phyloP scores from a whole-genome alignment of 2,797 vertebrate species.

The Hyperoplus immaculatus region DNA sequence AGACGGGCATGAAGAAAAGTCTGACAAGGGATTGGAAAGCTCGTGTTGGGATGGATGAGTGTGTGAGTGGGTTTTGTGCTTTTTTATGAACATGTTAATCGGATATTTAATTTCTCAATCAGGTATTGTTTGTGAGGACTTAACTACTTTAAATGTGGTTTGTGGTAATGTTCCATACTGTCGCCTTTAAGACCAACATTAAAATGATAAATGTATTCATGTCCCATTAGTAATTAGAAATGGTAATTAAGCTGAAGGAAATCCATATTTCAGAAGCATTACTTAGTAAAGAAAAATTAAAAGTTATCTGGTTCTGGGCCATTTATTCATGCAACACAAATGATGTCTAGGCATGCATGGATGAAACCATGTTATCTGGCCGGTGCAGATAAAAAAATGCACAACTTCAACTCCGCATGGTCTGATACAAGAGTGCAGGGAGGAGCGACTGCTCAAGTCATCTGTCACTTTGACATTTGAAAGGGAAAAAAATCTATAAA shows the following conservation, averaged over 20 bases:
- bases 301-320: neutral
- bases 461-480: constrained; percentile 24
- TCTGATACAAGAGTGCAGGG: constrained; percentile 1
- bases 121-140: constrained; percentile 1
- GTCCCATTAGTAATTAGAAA: neutral
- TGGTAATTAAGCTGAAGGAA: neutral
- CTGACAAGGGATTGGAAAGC: constrained; percentile 30
- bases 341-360: neutral
- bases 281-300: neutral
- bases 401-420: neutral
- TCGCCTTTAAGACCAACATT: constrained; percentile 14
- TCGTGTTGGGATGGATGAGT: neutral
- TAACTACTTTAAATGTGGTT: neutral
- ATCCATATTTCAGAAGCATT: neutral
- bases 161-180: neutral
- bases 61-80: neutral
- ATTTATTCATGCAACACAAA: neutral
- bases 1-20: constrained; percentile 48
- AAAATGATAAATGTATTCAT: neutral
- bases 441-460: constrained; percentile 4
- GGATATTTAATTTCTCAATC: constrained; percentile 16
- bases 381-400: neutral
- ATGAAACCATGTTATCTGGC: neutral
- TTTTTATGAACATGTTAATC: constrained; percentile 24
- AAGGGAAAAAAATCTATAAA: constrained; percentile 1